Conservation (phyloP, 2,113 vertebrate genomes). For the Perognathus longimembris region DNA sequence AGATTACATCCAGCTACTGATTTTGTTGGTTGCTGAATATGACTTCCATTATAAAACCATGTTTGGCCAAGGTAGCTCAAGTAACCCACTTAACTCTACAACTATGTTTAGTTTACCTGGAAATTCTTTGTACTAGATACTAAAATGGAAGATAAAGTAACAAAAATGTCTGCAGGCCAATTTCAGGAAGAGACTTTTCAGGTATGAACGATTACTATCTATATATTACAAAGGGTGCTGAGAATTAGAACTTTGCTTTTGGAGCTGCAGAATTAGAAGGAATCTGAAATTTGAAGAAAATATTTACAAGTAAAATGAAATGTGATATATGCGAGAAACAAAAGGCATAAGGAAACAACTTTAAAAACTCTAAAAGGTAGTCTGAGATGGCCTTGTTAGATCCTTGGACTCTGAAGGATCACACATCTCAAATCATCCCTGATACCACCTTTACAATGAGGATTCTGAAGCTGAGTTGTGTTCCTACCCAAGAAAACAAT, state of each 20-base stretch:
- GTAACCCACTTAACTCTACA: not conserved
- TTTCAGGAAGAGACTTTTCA: not conserved
- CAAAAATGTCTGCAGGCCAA: not conserved
- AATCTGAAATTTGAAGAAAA: conserved; percentile 33
- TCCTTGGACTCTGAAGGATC: not conserved
- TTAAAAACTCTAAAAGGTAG: not conserved
- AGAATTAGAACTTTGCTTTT: conserved; percentile 35
- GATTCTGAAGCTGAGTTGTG: not conserved
- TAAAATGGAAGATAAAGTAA: not conserved
- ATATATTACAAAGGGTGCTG: not conserved
- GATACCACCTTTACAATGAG: not conserved
- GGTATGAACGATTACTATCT: not conserved
- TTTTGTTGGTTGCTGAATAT: not conserved
- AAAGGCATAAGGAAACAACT: not conserved
- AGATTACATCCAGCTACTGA: too few species aligned
- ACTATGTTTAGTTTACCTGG: conserved; percentile 24
- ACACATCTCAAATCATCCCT: not conserved
- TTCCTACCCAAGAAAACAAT: not conserved
- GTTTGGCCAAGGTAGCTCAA: not conserved
- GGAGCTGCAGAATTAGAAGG: conserved; percentile 34
- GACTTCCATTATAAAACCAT: conserved; percentile 6
- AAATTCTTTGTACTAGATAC: not conserved
- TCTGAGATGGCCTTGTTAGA: conserved; percentile 4
- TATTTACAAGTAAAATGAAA: conserved; percentile 55
- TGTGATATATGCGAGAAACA: conserved; percentile 24